Evolutionary conservation across 2,888 invertebrate genomes (phyloP).

Genomic region (Euzetes globulus): DNA sequence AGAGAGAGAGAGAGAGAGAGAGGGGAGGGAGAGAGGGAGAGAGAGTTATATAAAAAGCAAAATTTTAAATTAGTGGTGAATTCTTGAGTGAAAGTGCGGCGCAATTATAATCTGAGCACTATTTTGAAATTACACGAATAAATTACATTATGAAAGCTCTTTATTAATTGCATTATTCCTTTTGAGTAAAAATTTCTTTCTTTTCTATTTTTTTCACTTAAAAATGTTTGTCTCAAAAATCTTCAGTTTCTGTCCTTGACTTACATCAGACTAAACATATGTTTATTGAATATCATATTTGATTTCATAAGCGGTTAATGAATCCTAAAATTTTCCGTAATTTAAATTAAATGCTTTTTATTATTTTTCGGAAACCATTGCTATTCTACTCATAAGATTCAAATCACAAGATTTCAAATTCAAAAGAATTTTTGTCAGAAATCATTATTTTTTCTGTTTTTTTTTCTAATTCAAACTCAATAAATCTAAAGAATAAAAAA

Average conservation of each 20-base stretch:
- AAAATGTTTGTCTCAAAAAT: neutral
- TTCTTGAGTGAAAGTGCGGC: neutral
- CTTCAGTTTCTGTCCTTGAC: constrained; percentile 11
- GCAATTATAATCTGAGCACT: neutral
- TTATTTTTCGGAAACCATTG: neutral
- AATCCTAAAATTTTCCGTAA: neutral
- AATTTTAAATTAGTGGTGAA: neutral
- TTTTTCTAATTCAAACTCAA: too few relatives aligned
- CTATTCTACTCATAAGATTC: neutral
- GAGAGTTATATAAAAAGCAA: neutral
- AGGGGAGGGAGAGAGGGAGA: too few relatives aligned
- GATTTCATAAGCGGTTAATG: constrained; percentile 3
- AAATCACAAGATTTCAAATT: too few relatives aligned
- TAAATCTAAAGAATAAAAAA: too few relatives aligned
- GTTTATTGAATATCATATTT: neutral
- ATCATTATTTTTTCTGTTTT: too few relatives aligned
- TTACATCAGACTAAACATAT: constrained; percentile 20
- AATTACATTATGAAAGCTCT: neutral
- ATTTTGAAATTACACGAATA: neutral
- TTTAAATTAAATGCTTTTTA: neutral
- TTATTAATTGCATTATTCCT: too few relatives aligned
- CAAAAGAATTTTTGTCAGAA: too few relatives aligned
- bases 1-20: neutral
- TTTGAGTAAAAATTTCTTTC: neutral
- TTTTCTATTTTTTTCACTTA: neutral